Base-by-base conservation (phyloP, 2,113 vertebrate genomes). In the Sapayoa aenigma region DNA sequence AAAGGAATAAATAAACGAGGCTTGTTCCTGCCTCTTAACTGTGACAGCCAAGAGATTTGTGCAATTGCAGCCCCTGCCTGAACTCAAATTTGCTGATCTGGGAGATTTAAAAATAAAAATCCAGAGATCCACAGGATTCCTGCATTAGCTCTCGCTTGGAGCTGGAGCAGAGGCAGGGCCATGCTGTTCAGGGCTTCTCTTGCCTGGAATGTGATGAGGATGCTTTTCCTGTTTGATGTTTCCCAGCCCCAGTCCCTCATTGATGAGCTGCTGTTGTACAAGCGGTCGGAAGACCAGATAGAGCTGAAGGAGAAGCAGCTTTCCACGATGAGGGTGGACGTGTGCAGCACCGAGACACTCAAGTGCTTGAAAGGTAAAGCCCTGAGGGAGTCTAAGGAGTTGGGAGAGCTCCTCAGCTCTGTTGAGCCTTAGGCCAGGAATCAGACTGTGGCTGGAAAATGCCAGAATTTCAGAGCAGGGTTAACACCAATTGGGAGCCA, bases 241-340 rank as follows among this genome's bases (percentile, higher is more conserved):
- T 35, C 27, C 13, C 74, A 99, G 99, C 99, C 99, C 2, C 98
- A 99, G 82, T 97, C 98, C 39, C 98, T 99, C 69, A 98, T 99
- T 6, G 99, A 99, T 23, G 98, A 99, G 50, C 77, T 99, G 87
- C 92, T 98, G 2, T 39, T 96, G 2, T 98, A 99, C 52, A 99
- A 99, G 65, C 98, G 97, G 41, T 98, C 98, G 0, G 97, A 98
- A 62, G 99, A 99, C 46, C 99, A 99, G 95, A 98, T 99, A 17
- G 99, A 99, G 44, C 90, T 99, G 81, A 99, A 99, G 81, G 99
- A 99, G 97, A 99, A 99, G 90, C 99, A 99, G 97, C 98, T 99
- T 13, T 95, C 98, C 10, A 98, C 99, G 5, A 98, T 99, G 97
- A 96, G 99, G 55, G 98, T 99, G 82, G 99, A 99, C 1, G 98